These are phyloP conservation scores for Orthonevra nobilis DNA, from an alignment of 2,888 invertebrate species.

Conservation along the genomic window DNA sequence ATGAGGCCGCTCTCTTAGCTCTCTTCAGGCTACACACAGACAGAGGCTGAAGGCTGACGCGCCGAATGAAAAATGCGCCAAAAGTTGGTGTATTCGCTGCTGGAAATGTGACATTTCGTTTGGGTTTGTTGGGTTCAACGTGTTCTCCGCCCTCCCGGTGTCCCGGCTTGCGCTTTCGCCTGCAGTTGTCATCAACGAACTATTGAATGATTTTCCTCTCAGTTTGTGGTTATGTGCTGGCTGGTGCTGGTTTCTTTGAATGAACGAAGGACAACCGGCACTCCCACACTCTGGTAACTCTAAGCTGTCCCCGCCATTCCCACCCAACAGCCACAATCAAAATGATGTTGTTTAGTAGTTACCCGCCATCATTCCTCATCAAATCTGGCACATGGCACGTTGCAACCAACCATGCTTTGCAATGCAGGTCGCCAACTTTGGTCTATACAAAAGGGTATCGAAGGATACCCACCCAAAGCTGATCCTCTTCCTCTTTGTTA, in stretches of 20 bases:
- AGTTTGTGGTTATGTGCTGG: too few species aligned
- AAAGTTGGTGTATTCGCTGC: slow-evolving; percentile 60
- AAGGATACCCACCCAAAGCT: not conserved
- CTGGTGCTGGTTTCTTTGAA: slow-evolving; percentile 60
- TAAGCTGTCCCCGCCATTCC: not conserved
- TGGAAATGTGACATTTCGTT: slow-evolving; percentile 57
- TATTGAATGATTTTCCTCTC: slow-evolving; percentile 58
- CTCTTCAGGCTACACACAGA: too few species aligned
- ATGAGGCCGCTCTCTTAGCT: slow-evolving; percentile 25
- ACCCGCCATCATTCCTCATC: slow-evolving; percentile 47
- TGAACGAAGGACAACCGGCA: slow-evolving; percentile 66
- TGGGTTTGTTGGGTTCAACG: slow-evolving; percentile 53
- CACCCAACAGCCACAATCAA: slow-evolving; percentile 2
- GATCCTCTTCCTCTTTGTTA: slow-evolving; percentile 8
- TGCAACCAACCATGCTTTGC: slow-evolving; percentile 37
- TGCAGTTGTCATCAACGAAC: slow-evolving; percentile 39
- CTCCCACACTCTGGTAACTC: slow-evolving; percentile 4
- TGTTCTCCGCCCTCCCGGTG: slow-evolving; percentile 38
- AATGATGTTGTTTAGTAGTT: slow-evolving; percentile 51
- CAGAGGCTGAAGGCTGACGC: slow-evolving; percentile 46
- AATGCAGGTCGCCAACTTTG: slow-evolving; percentile 63
- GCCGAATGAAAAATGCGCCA: slow-evolving; percentile 66
- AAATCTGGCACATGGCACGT: slow-evolving; percentile 46
- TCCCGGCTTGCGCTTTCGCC: too few species aligned
- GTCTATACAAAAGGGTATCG: not conserved